These are phyloP conservation scores for Parasteatoda lunata DNA, from an alignment of 2,888 invertebrate genomes.

Conservation along the genomic window DNA sequence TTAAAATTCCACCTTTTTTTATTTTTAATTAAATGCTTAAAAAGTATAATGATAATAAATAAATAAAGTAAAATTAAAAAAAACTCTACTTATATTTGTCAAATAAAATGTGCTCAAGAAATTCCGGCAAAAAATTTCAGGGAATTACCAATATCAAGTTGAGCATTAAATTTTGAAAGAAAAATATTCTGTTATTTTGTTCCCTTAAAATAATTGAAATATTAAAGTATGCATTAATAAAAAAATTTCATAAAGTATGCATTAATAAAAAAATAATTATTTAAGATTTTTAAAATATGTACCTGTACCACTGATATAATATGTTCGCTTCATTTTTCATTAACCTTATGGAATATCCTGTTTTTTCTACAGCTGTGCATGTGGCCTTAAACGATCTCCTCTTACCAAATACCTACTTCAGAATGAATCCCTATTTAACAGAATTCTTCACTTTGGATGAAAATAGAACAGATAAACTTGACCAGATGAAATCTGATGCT, in stretches of 20 bases:
- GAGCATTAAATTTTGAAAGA: not conserved
- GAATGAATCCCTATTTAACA: constrained; percentile 91
- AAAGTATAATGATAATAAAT: too few relatives aligned
- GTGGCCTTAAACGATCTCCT: constrained; percentile 84
- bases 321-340: not conserved
- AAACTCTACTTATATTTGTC: too few relatives aligned
- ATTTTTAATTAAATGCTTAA: too few relatives aligned
- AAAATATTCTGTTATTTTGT: not conserved
- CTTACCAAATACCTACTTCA: constrained; percentile 83
- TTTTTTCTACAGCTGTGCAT: constrained; percentile 81
- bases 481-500: constrained; percentile 83
- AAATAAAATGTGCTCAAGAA: too few relatives aligned
- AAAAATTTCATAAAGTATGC: not conserved
- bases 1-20: too few relatives aligned
- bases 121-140: too few relatives aligned
- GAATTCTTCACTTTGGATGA: constrained; percentile 88
- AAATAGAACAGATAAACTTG: constrained; percentile 82
- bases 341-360: not conserved
- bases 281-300: not conserved
- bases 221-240: not conserved
- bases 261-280: too few relatives aligned
- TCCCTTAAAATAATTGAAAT: not conserved
- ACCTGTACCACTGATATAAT: not conserved
- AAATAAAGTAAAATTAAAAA: too few relatives aligned
- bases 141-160: not conserved